Conservation (phyloP, 2,888 invertebrate species). For the Noctua janthe region DNA sequence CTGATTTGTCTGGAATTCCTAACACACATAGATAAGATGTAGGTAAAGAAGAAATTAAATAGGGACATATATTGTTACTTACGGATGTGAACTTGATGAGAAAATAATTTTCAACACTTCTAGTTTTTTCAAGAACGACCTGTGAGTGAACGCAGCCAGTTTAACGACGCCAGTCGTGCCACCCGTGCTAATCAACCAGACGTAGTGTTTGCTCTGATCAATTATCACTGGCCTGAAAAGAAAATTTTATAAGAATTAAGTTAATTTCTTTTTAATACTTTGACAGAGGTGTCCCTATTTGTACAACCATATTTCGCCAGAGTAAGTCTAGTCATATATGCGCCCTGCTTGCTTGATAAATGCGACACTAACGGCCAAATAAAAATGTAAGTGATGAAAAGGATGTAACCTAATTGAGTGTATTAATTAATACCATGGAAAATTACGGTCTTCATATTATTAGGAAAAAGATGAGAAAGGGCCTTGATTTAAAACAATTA, state of each 20-base stretch:
- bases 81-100: background rate
- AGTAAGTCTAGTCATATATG: too few species aligned
- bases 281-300: background rate
- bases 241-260: background rate
- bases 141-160: constrained; percentile 78
- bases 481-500: background rate
- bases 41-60: background rate
- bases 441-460: background rate
- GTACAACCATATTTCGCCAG: background rate
- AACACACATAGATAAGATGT: background rate
- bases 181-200: constrained; percentile 79
- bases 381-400: too few species aligned
- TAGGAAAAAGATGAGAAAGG: background rate
- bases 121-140: constrained; percentile 64
- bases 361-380: too few species aligned
- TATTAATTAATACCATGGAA: background rate
- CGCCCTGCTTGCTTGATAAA: too few species aligned
- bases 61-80: constrained; percentile 4
- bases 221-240: constrained; percentile 76
- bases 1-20: background rate
- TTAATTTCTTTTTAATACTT: too few species aligned
- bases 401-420: background rate
- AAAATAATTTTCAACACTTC: constrained; percentile 30
- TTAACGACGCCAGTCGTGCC: constrained; percentile 81
- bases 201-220: constrained; percentile 74